Evolutionary conservation across 2,888 invertebrate genomes (phyloP), one percentile per base, ranked within the genome.

Genomic region (Aphidius colemani): DNA sequence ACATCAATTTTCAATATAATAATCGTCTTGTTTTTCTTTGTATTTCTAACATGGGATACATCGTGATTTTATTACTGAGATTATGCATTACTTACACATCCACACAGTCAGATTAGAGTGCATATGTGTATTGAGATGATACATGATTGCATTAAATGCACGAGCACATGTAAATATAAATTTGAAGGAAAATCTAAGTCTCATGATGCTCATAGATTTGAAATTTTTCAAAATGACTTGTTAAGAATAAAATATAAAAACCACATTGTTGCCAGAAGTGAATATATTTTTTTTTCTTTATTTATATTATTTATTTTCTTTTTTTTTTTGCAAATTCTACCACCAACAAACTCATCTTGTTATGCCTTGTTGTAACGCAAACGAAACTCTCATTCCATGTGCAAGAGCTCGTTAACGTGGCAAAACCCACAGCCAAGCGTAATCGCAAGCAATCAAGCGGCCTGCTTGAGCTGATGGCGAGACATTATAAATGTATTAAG

Each of bases 401-500:
- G 30, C 49, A 55, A 58, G 65, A 71, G 73, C 73, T 76, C 75
- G 75, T 76, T 75, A 75, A 72, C 71, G 71, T 72, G 67, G 75
- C 72, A 72, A 76, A 76, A 76, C 73, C 72, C 71, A 71, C 72
- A 71, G 67, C 59, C 67, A 69, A 68, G 64, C 67, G 69, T 75
- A 75, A 76, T 76, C 71, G 72, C 74, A 64, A 59, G 69, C 72
- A 73, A 77, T 76, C 75, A 70, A 70, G 71, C 69, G 68, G 63
- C 58, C 72, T 69, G 70, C 70, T 75, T 72, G 67, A 69, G 69
- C 72, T 76, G 75, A 76, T 75, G 75, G 72, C 74, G 75, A 75
- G 73, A 69, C 75, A 74, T 76, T 76, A 74, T 72, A 75, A 76
- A 76, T 76, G 72, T 75, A 74, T 76, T 75, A 76, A 74, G 72